Base-by-base conservation (phyloP, 2,888 invertebrate species). In the Parnassius apollo region DNA sequence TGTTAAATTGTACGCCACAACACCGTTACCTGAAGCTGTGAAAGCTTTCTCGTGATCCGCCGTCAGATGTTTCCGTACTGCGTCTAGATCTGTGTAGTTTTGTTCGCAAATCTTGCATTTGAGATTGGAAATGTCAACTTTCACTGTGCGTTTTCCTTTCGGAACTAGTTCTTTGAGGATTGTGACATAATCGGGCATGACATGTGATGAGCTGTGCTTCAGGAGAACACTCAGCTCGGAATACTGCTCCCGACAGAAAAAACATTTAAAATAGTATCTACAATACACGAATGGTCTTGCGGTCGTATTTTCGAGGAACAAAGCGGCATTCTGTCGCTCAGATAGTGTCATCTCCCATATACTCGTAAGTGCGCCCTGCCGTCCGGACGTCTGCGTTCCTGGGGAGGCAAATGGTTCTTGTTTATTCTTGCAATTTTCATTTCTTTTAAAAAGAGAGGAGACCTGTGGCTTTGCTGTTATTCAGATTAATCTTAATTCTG, bases 291-390 rank as follows among this genome's bases (percentile, higher is more conserved):
- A 88, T 0, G 88, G 88, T 53, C 61, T 74, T 0, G 73, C 81
- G 11, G 86, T 85, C 1, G 82, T 82, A 68, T 75, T 71, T 62
- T 80, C 82, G 44, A 88, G 69, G 46, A 87, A 71, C 2, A 75
- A 66, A 1, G 86, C 81, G 0, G 86, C 88, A 66, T 88, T 88
- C 57, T 81, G 80, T 60, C 86, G 68, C 68, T 87, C 87, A 2
- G 86, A 86, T 3, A 85, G 68, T 2, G 86, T 85, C 74, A 86
- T 76, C 70, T 87, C 87, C 87, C 86, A 86, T 42, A 86, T 81
- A 67, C 87, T 86, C 64, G 81, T 78, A 57, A 83, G 74, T 11
- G 78, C 77, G 67, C 80, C 82, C 65, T 78, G 77, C 42, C 74
- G 65, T 51, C 80, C 70, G 64, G 71, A 75, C 56, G 72, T 67